Percentiles rank a stretch among this genome's conserved stretches.
Conservation (phyloP, 1,140 invertebrate species). For the Drosophila lowei region DNA sequence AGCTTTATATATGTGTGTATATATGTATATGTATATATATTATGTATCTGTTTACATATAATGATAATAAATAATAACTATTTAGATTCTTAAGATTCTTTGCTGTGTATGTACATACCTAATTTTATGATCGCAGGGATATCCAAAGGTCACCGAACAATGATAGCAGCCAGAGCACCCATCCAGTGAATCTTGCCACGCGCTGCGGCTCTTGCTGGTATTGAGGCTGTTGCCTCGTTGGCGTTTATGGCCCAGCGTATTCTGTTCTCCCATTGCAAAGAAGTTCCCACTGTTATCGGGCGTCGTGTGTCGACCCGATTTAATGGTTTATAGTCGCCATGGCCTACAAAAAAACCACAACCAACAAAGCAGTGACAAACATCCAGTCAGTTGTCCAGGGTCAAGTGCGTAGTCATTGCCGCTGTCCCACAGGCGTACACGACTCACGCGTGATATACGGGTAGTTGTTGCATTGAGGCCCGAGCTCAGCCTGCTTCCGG, state of each 20-base stretch:
- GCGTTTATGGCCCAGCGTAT: conserved; percentile 14
- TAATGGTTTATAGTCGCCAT: conserved; percentile 36
- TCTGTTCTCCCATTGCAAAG: background rate
- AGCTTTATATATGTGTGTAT: no score
- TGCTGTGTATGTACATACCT: no score
- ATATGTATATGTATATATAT: no score
- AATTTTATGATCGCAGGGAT: no score
- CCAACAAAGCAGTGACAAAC: conserved; percentile 12
- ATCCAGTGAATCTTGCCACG: conserved; percentile 4
- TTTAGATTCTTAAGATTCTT: no score
- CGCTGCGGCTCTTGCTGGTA: conserved; percentile 5
- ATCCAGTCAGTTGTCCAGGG: conserved; percentile 22
- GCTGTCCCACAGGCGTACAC: conserved; percentile 63
- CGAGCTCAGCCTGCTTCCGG: no score
- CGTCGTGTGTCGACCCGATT: conserved; percentile 39
- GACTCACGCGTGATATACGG: conserved; percentile 49
- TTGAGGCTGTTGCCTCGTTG: background rate
- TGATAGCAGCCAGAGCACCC: no score
- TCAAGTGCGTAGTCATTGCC: conserved; percentile 28
- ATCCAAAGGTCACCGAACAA: no score
- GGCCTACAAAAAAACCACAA: conserved; percentile 39
- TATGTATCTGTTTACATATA: no score
- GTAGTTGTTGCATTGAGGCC: background rate
- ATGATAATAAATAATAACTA: no score
- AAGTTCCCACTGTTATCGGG: conserved; percentile 28